Evolutionary conservation across 2,797 vertebrate genomes (phyloP).

Genomic region (Caiman crocodilus): DNA sequence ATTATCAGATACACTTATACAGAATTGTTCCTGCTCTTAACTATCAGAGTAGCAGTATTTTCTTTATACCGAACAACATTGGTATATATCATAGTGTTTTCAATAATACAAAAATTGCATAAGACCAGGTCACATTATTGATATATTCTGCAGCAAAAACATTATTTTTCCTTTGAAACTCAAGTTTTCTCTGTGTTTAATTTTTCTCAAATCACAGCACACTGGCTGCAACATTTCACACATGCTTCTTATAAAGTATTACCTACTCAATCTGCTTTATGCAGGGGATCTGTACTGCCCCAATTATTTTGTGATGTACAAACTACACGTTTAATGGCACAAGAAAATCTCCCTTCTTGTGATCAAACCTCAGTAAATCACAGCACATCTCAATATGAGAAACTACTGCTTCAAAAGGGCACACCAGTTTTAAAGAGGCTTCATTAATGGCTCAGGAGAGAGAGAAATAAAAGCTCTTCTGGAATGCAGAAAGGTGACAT

Average conservation of each 20-base stretch:
- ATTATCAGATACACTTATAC: conserved; percentile 76
- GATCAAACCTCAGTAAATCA: conserved; percentile 75
- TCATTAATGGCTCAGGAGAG: conserved; percentile 76
- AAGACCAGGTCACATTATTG: conserved; percentile 80
- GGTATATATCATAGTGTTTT: conserved; percentile 76
- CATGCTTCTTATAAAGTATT: conserved; percentile 17
- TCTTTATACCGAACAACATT: conserved; percentile 76
- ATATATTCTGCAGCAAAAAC: conserved; percentile 71
- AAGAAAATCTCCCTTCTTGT: conserved; percentile 80
- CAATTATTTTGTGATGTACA: conserved; percentile 48
- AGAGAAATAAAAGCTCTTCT: conserved; percentile 82
- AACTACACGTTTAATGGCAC: conserved; percentile 78
- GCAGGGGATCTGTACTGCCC: conserved; percentile 60
- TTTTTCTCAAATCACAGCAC: conserved; percentile 52
- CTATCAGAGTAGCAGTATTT: conserved; percentile 75
- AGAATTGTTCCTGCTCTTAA: conserved; percentile 76
- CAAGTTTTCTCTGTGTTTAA: conserved; percentile 27
- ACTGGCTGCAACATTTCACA: conserved; percentile 6
- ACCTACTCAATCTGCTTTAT: conserved; percentile 52
- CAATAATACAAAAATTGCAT: conserved; percentile 84
- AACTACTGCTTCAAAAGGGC: conserved; percentile 80
- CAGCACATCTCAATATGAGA: conserved; percentile 86
- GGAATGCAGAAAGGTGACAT: conserved; percentile 88
- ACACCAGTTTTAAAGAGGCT: conserved; percentile 78
- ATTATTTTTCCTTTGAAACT: conserved; percentile 58